These are phyloP conservation scores for Caenorhabditis macrosperma DNA, from an alignment of 2,888 invertebrate species.

Conservation along the genomic window DNA sequence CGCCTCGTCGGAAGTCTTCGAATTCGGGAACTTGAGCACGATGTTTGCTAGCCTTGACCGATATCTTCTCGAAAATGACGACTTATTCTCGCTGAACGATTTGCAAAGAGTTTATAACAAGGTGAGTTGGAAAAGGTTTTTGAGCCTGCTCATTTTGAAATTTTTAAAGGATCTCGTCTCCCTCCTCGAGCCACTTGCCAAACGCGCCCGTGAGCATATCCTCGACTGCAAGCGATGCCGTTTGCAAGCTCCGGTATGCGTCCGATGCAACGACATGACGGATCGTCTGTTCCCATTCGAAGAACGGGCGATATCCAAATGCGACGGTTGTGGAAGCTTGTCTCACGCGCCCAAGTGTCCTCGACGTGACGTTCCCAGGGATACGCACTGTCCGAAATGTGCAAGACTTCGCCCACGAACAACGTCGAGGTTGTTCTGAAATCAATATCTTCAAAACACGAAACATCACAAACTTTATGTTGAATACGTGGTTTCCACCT, in stretches of 20 bases:
- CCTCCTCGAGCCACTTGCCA: constrained; percentile 52
- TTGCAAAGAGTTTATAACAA: constrained; percentile 72
- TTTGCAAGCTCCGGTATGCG: constrained; percentile 67
- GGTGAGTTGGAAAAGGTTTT: constrained; percentile 23
- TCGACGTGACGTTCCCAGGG: constrained; percentile 53
- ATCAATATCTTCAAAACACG: neutral
- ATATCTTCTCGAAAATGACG: constrained; percentile 70
- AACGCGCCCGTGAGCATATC: constrained; percentile 49
- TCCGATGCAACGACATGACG: constrained; percentile 65
- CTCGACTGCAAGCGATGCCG: constrained; percentile 62
- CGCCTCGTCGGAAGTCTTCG: constrained; percentile 45
- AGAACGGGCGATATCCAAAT: constrained; percentile 63
- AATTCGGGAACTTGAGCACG: constrained; percentile 69
- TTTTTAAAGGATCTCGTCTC: constrained; percentile 47
- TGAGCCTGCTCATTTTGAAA: neutral
- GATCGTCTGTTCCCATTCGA: constrained; percentile 73
- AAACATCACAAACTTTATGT: constrained; percentile 8
- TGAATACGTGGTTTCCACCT: neutral
- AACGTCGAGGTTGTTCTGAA: neutral
- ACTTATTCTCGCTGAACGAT: constrained; percentile 76
- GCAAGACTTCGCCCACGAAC: constrained; percentile 27
- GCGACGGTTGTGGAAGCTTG: constrained; percentile 69
- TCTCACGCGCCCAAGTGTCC: constrained; percentile 66
- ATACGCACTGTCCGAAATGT: constrained; percentile 55
- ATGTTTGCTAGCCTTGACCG: constrained; percentile 73